phyloP scores from a whole-genome alignment of 2,113 vertebrate genomes.

The Manacus vitellinus region DNA sequence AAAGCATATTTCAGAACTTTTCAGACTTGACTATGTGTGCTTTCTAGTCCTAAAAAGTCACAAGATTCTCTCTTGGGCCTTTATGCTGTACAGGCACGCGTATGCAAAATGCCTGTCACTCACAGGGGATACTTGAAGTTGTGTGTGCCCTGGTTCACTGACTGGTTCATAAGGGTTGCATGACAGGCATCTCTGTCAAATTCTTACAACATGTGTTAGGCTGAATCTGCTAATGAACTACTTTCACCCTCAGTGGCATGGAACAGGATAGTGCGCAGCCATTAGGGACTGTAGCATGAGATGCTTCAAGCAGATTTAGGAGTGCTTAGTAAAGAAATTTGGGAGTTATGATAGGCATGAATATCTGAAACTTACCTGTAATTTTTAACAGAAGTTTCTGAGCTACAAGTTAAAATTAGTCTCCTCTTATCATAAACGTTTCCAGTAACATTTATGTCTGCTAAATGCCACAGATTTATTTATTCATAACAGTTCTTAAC shows the following conservation, averaged over 20 bases:
- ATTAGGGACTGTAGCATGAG: background rate
- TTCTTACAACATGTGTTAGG: background rate
- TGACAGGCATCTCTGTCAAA: background rate
- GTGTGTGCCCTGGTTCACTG: background rate
- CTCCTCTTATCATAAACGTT: background rate
- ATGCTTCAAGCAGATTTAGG: background rate
- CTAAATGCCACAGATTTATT: background rate
- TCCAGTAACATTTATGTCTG: background rate
- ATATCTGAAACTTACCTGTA: background rate
- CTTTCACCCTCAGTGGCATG: background rate
- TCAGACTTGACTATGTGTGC: background rate
- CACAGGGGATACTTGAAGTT: background rate
- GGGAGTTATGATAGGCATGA: background rate
- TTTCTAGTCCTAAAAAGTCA: background rate
- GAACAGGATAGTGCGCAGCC: background rate
- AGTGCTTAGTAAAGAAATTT: background rate
- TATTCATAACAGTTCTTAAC: background rate
- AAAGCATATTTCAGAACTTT: background rate
- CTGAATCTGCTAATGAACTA: background rate
- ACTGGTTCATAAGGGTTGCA: background rate
- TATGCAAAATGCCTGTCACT: background rate
- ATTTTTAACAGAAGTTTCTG: background rate
- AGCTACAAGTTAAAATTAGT: background rate
- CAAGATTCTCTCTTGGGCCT: accelerated
- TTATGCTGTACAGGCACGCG: background rate